Evolutionary conservation across 1,140 invertebrate genomes (phyloP), one percentile per base, ranked within the genome.

Genomic region (Chironomus tepperi): DNA sequence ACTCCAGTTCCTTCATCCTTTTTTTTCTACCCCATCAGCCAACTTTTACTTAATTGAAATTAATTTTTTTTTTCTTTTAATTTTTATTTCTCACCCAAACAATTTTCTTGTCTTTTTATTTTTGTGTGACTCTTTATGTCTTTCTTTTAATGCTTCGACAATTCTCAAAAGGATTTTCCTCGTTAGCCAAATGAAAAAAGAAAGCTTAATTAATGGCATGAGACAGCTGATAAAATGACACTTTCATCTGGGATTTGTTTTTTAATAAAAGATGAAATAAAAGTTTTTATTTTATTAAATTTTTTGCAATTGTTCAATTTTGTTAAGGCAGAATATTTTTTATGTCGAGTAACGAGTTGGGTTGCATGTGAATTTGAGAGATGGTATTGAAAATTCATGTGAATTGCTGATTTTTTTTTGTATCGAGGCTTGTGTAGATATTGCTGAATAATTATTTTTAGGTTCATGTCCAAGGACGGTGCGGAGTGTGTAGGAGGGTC

Each of bases 1-100:
- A 12, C 47, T 57, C n/a, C 9, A 57, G 9, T 57, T 57, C 9
- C n/a, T 70, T 70, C 65, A 7, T 57, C n/a, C n/a, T 57, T 7
- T n/a, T n/a, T n/a, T n/a, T n/a, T 57, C n/a, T 7, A 1, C 1
- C 24, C 24, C 24, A 34, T 34, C 24, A 34, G 47, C 47, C n/a
- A 57, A 57, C 47, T 70, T 70, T 70, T 70, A 19, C 19, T 70
- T 70, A 70, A 70, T 70, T 70, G 65, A 70, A 70, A 70, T 70
- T 70, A 70, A 70, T 70, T 70, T 70, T 57, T 57, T 1, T n/a
- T n/a, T n/a, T 57, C 47, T 57, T 34, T 34, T 34, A 34, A 57
- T 12, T 12, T 5, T 57, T 15, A 57, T 15, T 34, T 57, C 47
- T n/a, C 15, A 57, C 47, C n/a, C 65, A 21, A 18, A 70, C 8